Conservation (phyloP, 1,140 invertebrate species). For the Drosophila triauraria region DNA sequence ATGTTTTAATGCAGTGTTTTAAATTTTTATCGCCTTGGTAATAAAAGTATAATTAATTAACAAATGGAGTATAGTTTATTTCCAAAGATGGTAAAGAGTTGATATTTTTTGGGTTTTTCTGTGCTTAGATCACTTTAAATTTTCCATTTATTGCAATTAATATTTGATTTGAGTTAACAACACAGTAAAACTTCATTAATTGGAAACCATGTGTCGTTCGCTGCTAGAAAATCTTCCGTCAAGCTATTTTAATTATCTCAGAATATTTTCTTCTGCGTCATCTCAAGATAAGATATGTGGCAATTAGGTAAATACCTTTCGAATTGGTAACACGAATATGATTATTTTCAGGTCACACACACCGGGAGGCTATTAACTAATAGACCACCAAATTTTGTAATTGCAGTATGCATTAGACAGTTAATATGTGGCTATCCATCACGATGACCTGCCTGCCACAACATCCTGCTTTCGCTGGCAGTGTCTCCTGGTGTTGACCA, state of each 20-base stretch:
- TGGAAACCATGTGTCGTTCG: too few relatives aligned
- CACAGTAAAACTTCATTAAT: too few relatives aligned
- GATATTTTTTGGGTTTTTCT: too few relatives aligned
- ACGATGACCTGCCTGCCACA: constrained; percentile 15
- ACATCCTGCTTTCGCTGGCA: constrained; percentile 10
- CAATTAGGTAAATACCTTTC: constrained; percentile 16
- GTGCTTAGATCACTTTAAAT: too few relatives aligned
- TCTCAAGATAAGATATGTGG: constrained; percentile 38
- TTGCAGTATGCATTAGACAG: constrained; percentile 52
- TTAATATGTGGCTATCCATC: constrained; percentile 54
- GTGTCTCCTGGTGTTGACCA: constrained; percentile 38
- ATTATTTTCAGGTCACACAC: constrained; percentile 6
- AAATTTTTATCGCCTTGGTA: background rate
- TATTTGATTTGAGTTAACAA: too few relatives aligned
- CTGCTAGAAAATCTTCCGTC: too few relatives aligned
- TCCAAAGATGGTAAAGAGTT: too few relatives aligned
- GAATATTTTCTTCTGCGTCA: background rate
- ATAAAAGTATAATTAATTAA: too few relatives aligned
- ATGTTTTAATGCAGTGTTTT: background rate
- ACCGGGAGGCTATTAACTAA: constrained; percentile 39
- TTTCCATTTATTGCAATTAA: too few relatives aligned
- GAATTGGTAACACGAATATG: background rate
- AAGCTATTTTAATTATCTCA: background rate
- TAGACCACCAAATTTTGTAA: constrained; percentile 38
- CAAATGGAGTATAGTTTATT: too few relatives aligned